Conservation (phyloP, 2,888 invertebrate species). For the Chloroclystis v-ata region DNA sequence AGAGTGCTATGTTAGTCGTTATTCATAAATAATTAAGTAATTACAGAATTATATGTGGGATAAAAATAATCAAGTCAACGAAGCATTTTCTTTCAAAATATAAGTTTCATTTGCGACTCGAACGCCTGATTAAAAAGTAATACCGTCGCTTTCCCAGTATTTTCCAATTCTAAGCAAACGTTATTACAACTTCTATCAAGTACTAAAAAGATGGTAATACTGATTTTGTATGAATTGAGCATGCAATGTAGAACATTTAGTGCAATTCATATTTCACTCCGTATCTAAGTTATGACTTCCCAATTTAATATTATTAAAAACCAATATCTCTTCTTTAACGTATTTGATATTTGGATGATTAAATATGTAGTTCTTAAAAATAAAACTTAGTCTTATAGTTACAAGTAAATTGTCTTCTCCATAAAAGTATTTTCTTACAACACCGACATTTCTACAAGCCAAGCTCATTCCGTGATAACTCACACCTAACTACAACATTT, state of each 20-base stretch:
- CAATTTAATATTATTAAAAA: no score
- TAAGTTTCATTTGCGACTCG: background rate
- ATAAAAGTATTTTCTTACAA: no score
- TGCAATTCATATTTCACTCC: no score
- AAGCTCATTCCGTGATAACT: background rate
- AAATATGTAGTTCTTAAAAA: no score
- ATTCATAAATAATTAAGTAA: no score
- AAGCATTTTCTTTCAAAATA: conserved; percentile 2
- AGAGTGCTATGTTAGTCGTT: no score
- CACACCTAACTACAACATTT: no score
- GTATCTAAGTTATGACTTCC: no score
- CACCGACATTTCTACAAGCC: background rate
- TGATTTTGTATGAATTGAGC: background rate
- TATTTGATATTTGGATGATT: no score
- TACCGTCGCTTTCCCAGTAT: background rate
- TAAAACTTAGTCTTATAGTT: no score
- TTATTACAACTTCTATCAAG: background rate
- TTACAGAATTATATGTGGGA: background rate
- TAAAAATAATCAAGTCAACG: conserved; percentile 2
- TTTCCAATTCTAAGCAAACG: background rate
- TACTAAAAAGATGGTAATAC: background rate
- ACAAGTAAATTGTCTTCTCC: no score
- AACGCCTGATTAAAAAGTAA: conserved; percentile 6
- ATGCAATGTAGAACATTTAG: conserved; percentile 1
- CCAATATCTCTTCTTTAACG: no score